Conservation (phyloP, 2,888 invertebrate species). For the Osmoderma eremita region DNA sequence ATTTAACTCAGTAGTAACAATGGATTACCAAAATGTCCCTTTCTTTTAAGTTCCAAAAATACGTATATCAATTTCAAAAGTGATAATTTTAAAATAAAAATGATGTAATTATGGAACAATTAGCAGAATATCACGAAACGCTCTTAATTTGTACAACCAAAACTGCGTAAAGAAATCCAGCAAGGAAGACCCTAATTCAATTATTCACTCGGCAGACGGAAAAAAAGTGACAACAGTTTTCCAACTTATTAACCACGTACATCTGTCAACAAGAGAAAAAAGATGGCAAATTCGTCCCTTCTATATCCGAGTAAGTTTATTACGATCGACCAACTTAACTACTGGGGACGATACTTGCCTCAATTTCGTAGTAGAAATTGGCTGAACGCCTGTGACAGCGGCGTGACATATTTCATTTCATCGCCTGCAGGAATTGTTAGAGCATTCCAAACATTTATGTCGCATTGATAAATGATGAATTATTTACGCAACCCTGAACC, state of each 20-base stretch:
- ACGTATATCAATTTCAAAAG: no score
- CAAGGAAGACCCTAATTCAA: slow-evolving; percentile 7
- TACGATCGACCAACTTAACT: slow-evolving; percentile 47
- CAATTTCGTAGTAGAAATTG: neutral
- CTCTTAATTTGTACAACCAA: no score
- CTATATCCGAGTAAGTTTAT: slow-evolving; percentile 57
- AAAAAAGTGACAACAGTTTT: slow-evolving; percentile 61
- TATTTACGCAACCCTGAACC: slow-evolving; percentile 8
- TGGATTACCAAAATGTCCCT: no score
- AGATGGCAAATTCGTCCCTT: slow-evolving; percentile 60
- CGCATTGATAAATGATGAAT: slow-evolving; percentile 46
- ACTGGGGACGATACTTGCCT: neutral
- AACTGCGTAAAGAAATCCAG: neutral
- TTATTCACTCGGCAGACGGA: slow-evolving; percentile 7
- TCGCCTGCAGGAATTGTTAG: slow-evolving; percentile 52
- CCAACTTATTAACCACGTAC: slow-evolving; percentile 63
- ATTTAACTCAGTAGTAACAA: no score
- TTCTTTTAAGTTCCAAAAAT: no score
- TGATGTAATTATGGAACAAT: no score
- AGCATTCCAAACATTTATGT: slow-evolving; percentile 45
- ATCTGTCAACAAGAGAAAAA: slow-evolving; percentile 61
- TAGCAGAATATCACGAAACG: no score
- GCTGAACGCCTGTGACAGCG: slow-evolving; percentile 48
- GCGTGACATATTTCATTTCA: slow-evolving; percentile 54
- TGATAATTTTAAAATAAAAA: no score